Evolutionary conservation across 2,113 vertebrate genomes (phyloP).

Genomic region (Prietella phreatophila): DNA sequence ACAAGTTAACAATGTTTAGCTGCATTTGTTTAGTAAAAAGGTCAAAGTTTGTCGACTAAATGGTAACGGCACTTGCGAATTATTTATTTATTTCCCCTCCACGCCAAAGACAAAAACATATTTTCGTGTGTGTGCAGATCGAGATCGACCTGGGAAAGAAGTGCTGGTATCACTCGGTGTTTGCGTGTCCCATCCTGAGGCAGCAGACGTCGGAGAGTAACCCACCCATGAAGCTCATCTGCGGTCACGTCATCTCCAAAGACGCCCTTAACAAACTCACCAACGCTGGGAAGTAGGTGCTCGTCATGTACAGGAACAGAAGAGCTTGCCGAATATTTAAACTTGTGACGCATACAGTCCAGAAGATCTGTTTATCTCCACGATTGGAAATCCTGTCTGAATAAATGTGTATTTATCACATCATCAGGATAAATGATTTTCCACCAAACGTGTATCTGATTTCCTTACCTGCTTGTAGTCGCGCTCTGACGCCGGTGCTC

Average conservation of each 20-base stretch:
- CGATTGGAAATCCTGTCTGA: neutral
- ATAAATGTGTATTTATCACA: neutral
- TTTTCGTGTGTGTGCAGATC: constrained; percentile 67
- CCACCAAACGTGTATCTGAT: neutral
- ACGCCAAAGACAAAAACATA: too few species aligned
- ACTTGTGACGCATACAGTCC: neutral
- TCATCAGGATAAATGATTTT: neutral
- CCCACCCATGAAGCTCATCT: constrained; percentile 89
- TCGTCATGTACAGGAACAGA: neutral
- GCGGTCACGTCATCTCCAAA: constrained; percentile 86
- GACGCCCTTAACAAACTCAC: constrained; percentile 90
- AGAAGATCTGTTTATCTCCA: neutral
- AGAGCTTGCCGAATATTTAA: neutral
- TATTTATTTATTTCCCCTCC: too few species aligned
- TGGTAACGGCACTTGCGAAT: too few species aligned
- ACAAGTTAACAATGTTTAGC: too few species aligned
- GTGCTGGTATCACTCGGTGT: constrained; percentile 91
- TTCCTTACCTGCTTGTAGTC: neutral
- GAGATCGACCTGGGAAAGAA: constrained; percentile 90
- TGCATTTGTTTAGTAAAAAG: too few species aligned
- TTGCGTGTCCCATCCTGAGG: constrained; percentile 86
- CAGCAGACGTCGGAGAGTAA: constrained; percentile 89
- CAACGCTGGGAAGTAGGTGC: constrained; percentile 84
- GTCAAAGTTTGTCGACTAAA: too few species aligned
- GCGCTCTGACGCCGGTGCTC: too few species aligned